Evolutionary conservation across 2,113 vertebrate genomes (phyloP).

Genomic region (Mystacornis crossleyi): DNA sequence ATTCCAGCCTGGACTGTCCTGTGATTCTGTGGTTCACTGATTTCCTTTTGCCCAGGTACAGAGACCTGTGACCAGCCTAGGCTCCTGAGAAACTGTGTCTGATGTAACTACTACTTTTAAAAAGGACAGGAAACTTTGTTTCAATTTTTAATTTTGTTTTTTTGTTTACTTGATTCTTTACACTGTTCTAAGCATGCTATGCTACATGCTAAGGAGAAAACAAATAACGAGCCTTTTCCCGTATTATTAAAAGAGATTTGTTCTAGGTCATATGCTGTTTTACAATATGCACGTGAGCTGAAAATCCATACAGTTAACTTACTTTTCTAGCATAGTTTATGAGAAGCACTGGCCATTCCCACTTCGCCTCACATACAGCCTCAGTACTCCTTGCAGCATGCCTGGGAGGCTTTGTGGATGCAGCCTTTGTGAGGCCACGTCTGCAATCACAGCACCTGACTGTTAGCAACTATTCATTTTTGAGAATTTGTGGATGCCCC

Average conservation of each 20-base stretch:
- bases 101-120: background rate
- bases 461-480: accelerated
- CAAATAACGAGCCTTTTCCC: background rate
- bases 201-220: background rate
- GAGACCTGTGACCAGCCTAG: background rate
- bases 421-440: background rate
- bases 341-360: background rate
- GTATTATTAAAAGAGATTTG: background rate
- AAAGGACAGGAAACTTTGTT: background rate
- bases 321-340: background rate
- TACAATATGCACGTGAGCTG: background rate
- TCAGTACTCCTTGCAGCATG: background rate
- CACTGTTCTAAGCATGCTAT: background rate
- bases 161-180: background rate
- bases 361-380: background rate
- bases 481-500: background rate
- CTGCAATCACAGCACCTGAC: background rate
- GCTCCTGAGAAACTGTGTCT: background rate
- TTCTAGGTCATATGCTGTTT: background rate
- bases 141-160: background rate
- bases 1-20: background rate
- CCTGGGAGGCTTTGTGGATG: background rate
- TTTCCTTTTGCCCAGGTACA: background rate
- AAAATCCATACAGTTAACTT: background rate
- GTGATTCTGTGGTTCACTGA: background rate